Evolutionary conservation across 2,888 invertebrate species (phyloP), one percentile per base, ranked within the genome.

Genomic region (Temnothorax unifasciatus): DNA sequence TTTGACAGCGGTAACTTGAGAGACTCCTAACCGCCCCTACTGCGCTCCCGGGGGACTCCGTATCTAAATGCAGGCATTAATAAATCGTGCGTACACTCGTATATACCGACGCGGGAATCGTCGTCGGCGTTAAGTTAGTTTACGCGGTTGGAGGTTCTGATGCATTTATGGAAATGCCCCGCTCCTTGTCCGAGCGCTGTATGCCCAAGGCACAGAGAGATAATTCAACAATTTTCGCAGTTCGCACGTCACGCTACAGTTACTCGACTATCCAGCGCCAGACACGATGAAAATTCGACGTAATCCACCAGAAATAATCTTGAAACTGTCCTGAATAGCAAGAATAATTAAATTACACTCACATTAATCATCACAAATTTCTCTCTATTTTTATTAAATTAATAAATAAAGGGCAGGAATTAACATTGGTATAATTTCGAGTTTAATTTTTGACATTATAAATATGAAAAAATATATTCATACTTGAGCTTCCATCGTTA

Each of bases 61-160:
- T 93, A 92, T 93, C 92, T 92, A 92, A 93, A 93, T 93, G 92
- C 90, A 89, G 92, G 88, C 92, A 92, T 93, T 93, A 93, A 93
- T 93, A 93, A 93, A 93, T 93, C 93, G 92, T 86, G 86, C 88
- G 85, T 88, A 87, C 89, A 83, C 88, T 85, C 83, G 76, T 85
- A 86, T 85, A 86, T 82, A 82, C 69, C 38, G 83, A 68, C 75
- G 83, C 50, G 85, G 69, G 87, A 89, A 88, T 89, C 86, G 85
- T 75, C 85, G 81, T 82, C 85, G 85, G 75, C 75, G 88, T 86
- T 90, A 93, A 92, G 91, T 91, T 92, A 92, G 91, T 93, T 93
- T 92, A 90, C 92, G 88, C 88, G 85, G 86, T 85, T 83, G 87
- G 86, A 84, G 82, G 76, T 89, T 89, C 92, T 89, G 91, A 93